Conservation (phyloP, 1,140 invertebrate genomes). For the Drosophila kurseongensis region DNA sequence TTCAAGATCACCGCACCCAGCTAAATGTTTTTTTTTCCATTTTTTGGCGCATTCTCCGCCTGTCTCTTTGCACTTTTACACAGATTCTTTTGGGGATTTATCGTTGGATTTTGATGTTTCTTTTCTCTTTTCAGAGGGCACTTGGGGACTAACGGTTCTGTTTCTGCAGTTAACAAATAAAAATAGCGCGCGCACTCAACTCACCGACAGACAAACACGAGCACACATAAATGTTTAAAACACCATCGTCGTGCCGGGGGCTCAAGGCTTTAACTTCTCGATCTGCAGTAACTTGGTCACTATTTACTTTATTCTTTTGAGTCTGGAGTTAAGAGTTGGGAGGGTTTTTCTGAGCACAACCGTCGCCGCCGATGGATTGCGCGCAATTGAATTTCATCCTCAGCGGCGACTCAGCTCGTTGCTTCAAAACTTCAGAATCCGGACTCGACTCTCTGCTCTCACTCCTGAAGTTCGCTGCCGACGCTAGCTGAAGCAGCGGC, state of each 20-base stretch:
- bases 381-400: slow-evolving; percentile 71
- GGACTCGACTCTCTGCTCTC: slow-evolving; percentile 2
- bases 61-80: slow-evolving; percentile 70
- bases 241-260: slow-evolving; percentile 32
- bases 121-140: slow-evolving; percentile 27
- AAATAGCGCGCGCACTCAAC: slow-evolving; percentile 53
- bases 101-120: slow-evolving; percentile 33
- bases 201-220: slow-evolving; percentile 42
- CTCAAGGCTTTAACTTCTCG: slow-evolving; percentile 21
- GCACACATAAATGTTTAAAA: slow-evolving; percentile 40
- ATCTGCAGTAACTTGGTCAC: slow-evolving; percentile 28
- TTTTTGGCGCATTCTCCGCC: slow-evolving; percentile 54
- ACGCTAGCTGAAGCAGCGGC: slow-evolving; percentile 5
- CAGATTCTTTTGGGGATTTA: slow-evolving; percentile 48
- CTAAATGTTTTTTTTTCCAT: slow-evolving; percentile 53
- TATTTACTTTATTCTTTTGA: background rate
- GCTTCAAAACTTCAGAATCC: slow-evolving; percentile 1
- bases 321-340: slow-evolving; percentile 1
- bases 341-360: slow-evolving; percentile 42
- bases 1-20: slow-evolving; percentile 80
- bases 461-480: background rate
- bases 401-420: slow-evolving; percentile 58
- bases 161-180: slow-evolving; percentile 59
- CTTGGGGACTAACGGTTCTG: slow-evolving; percentile 59
- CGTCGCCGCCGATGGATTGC: slow-evolving; percentile 68